These are phyloP conservation scores for Kradibia gibbosae DNA, from an alignment of 1,140 invertebrate species.

Conservation along the genomic window DNA sequence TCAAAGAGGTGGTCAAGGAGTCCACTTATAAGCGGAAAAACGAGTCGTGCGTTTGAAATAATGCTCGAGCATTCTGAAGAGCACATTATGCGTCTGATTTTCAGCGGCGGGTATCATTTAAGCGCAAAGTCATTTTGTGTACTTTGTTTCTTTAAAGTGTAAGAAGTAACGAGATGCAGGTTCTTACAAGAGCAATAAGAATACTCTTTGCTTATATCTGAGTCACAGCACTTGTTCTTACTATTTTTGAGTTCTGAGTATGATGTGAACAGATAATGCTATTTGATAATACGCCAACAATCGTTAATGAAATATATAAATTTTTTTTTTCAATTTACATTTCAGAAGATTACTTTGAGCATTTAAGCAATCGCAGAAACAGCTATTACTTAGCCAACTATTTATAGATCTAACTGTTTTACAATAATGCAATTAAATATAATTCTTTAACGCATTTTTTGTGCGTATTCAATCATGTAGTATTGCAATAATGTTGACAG, in stretches of 20 bases:
- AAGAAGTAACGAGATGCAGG: not conserved
- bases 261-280: not conserved
- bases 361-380: no score
- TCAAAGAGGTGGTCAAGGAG: not conserved
- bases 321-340: no score
- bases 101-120: not conserved
- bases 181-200: not conserved
- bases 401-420: not conserved
- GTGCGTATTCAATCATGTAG: not conserved
- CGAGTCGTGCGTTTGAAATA: slow-evolving; percentile 22
- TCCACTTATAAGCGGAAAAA: not conserved
- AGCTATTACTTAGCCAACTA: not conserved
- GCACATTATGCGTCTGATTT: no score
- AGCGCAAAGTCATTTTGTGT: not conserved
- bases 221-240: not conserved
- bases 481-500: not conserved
- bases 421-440: not conserved
- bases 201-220: not conserved
- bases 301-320: not conserved
- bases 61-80: not conserved
- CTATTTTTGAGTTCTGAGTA: not conserved
- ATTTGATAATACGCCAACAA: not conserved
- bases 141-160: no score
- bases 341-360: no score
- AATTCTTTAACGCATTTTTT: not conserved